phyloP scores from a whole-genome alignment of 2,113 vertebrate genomes.

The Boulengeromyrus knoepffleri region DNA sequence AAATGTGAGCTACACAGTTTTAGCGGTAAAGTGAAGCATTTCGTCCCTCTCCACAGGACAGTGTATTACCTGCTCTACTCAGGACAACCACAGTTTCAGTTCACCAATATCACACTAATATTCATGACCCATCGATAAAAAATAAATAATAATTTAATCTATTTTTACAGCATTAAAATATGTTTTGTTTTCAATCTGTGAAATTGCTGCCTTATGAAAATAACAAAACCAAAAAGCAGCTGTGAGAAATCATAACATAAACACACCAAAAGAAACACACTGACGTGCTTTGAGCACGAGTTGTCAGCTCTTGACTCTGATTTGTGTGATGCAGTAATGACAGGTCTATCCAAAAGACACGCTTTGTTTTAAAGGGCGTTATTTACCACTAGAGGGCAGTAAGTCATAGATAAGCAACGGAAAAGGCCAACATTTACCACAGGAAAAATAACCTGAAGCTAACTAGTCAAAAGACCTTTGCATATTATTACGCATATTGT shows the following conservation, averaged over 20 bases:
- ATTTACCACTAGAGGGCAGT: slow-evolving; percentile 45
- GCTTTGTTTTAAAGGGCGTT: not conserved
- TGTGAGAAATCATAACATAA: not conserved
- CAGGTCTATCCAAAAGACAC: not conserved
- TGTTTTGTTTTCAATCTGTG: not conserved
- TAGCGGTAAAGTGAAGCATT: not conserved
- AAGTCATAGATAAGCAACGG: not conserved
- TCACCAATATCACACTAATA: slow-evolving; percentile 6
- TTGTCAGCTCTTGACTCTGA: not conserved
- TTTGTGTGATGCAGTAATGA: not conserved
- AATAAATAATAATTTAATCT: slow-evolving; percentile 1
- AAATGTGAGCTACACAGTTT: not conserved
- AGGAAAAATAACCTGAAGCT: not conserved
- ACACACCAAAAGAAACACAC: not conserved
- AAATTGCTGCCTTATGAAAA: not conserved
- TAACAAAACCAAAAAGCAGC: not conserved
- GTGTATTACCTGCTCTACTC: slow-evolving; percentile 8
- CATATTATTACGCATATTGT: slow-evolving; percentile 46
- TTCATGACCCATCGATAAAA: not conserved
- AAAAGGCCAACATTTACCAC: not conserved
- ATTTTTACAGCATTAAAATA: slow-evolving; percentile 2
- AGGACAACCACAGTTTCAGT: slow-evolving; percentile 14
- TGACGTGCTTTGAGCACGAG: not conserved
- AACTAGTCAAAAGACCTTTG: slow-evolving; percentile 36
- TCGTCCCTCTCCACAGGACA: not conserved